Evolutionary conservation across 2,113 vertebrate species (phyloP).

Genomic region (Microcebus murinus): DNA sequence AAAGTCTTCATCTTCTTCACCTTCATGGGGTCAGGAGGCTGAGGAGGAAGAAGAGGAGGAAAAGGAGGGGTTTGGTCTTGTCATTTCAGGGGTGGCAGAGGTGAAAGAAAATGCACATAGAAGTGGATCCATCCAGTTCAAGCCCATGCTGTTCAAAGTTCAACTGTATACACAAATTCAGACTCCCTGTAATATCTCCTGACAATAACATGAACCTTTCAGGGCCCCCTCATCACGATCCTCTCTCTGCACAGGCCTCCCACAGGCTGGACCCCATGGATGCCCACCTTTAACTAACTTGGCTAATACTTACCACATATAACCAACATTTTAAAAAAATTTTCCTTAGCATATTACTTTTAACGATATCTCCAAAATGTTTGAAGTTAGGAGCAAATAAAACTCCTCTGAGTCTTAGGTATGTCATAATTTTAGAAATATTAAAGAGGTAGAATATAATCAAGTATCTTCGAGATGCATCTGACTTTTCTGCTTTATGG

Average conservation of each 20-base stretch:
- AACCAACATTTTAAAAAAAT: neutral
- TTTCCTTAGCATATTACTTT: neutral
- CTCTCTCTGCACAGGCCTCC: neutral
- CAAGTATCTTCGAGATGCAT: neutral
- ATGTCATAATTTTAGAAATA: constrained; percentile 5
- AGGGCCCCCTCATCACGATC: neutral
- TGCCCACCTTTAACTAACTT: neutral
- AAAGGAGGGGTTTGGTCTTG: neutral
- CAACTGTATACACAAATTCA: neutral
- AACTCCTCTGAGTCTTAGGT: neutral
- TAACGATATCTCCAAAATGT: neutral
- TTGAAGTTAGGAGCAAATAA: constrained; percentile 12
- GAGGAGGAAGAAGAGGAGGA: neutral
- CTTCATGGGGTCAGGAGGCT: neutral
- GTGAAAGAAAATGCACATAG: neutral
- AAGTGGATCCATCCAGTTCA: neutral
- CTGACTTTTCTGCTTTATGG: neutral
- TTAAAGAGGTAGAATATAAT: neutral
- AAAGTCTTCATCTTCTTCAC: neutral
- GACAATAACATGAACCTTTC: neutral
- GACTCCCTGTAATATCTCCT: neutral
- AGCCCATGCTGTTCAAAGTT: neutral
- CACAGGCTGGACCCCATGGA: neutral
- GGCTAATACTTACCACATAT: neutral
- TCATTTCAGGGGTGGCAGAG: neutral